phyloP scores from a whole-genome alignment of 2,888 invertebrate species.

The Cheilosia vernalis region DNA sequence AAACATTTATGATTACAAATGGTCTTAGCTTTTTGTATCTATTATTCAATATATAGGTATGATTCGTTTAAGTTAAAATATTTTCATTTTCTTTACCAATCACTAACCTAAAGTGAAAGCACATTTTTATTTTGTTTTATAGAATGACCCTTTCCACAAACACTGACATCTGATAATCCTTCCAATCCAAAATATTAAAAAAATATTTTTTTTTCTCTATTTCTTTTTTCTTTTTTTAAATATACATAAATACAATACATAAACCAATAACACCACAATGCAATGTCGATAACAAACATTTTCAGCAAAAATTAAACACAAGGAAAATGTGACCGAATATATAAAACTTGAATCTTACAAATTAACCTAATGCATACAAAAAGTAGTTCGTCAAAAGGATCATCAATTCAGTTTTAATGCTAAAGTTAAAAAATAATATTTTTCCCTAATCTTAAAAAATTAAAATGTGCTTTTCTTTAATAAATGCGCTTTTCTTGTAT shows the following conservation, averaged over 20 bases:
- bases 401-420: conserved; percentile 72
- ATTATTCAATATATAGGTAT: conserved; percentile 18
- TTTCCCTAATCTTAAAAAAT: conserved; percentile 30
- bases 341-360: conserved; percentile 16
- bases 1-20: conserved; percentile 57
- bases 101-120: conserved; percentile 74
- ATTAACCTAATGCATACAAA: conserved; percentile 19
- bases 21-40: conserved; percentile 48
- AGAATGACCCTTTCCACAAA: conserved; percentile 73
- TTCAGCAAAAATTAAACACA: conserved; percentile 29
- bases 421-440: conserved; percentile 31
- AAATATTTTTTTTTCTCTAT: neutral
- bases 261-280: conserved; percentile 70
- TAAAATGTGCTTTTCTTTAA: conserved; percentile 56
- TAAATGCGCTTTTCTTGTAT: conserved; percentile 74
- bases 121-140: conserved; percentile 57
- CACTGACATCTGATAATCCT: conserved; percentile 68
- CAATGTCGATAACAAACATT: conserved; percentile 37
- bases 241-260: conserved; percentile 58
- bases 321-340: conserved; percentile 30
- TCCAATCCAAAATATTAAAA: conserved; percentile 45
- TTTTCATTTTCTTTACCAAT: conserved; percentile 41
- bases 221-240: conserved; percentile 4
- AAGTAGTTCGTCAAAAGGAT: conserved; percentile 72
- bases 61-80: conserved; percentile 16